Percentiles rank a stretch among this genome's conserved stretches.
These are phyloP conservation scores for Rhinopomastus cyanomelas DNA, from an alignment of 2,113 vertebrate species.

Conservation along the genomic window DNA sequence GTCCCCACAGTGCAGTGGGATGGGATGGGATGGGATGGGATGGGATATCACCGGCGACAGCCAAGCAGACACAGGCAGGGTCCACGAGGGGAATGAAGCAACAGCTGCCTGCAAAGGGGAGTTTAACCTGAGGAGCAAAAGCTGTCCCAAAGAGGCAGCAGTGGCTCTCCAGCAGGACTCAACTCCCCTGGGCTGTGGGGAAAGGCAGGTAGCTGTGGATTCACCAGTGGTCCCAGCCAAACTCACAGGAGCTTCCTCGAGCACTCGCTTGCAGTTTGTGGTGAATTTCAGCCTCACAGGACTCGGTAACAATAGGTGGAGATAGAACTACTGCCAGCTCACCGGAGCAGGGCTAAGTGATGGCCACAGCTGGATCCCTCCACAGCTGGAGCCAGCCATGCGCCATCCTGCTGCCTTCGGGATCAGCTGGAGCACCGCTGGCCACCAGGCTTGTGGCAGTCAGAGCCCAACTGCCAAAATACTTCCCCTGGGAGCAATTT, in stretches of 20 bases:
- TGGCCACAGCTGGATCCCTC: accelerated
- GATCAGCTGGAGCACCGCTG: neutral
- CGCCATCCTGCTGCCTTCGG: accelerated
- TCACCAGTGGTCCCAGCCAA: accelerated
- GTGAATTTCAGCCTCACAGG: accelerated
- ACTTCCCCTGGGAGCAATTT: neutral
- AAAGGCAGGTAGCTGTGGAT: accelerated
- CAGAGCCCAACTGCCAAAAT: neutral
- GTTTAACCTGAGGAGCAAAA: neutral
- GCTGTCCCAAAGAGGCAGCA: neutral
- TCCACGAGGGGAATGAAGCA: neutral
- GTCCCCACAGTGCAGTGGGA: accelerated
- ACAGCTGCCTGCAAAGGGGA: neutral
- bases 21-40: accelerated
- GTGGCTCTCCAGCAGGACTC: neutral
- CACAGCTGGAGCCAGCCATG: accelerated
- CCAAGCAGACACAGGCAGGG: neutral
- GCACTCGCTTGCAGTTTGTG: accelerated
- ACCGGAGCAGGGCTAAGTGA: accelerated
- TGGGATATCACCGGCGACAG: accelerated
- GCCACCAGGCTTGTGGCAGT: accelerated
- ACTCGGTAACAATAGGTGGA: neutral
- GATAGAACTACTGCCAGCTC: neutral
- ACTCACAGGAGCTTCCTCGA: accelerated
- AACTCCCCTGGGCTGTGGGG: neutral